A percentile compares a stretch with the other conserved stretches of the same genome.
Evolutionary conservation across 2,888 invertebrate species (phyloP).

Genomic region (Hyalella azteca): DNA sequence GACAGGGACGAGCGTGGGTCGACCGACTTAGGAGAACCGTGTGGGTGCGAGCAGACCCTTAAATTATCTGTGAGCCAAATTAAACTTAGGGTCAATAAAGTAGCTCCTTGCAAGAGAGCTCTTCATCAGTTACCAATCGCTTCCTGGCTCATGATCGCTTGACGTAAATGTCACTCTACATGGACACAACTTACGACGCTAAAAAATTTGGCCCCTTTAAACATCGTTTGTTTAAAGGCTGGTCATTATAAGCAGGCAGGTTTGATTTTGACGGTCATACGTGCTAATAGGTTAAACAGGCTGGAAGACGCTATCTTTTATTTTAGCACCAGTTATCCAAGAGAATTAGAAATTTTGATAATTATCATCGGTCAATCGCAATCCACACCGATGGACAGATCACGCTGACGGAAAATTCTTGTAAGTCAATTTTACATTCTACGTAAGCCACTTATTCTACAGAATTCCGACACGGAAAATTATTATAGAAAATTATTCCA

Average conservation of each 20-base stretch:
- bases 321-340: no score
- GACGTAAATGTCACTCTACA: neutral
- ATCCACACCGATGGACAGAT: no score
- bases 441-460: conserved; percentile 17
- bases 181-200: neutral
- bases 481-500: no score
- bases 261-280: no score
- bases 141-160: neutral
- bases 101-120: neutral
- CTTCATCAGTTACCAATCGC: neutral
- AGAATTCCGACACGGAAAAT: no score
- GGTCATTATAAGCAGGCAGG: neutral
- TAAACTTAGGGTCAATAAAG: conserved; percentile 22
- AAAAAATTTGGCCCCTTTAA: neutral
- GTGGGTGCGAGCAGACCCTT: neutral
- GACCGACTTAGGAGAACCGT: neutral
- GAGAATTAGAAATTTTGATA: no score
- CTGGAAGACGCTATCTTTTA: no score
- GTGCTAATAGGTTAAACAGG: no score
- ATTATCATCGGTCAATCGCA: no score
- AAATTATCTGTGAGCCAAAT: conserved; percentile 10
- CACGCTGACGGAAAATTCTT: neutral
- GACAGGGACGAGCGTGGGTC: neutral
- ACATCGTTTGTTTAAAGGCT: neutral
- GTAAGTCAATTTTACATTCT: neutral